Conservation (phyloP, 2,888 invertebrate species). For the Ryuthela nishihirai region DNA sequence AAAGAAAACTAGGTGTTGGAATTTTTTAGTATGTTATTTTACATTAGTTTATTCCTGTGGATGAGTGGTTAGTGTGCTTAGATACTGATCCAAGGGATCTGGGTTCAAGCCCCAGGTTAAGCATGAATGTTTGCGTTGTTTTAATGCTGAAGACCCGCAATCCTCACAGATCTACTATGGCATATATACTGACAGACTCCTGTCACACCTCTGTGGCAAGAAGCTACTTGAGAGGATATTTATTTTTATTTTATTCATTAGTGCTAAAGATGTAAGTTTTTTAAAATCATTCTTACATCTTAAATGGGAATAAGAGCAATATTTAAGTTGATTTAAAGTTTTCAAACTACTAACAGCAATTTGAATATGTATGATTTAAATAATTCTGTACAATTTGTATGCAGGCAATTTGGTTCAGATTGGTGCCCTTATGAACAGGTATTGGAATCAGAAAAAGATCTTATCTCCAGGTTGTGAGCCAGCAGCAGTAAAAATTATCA, state of each 20-base stretch:
- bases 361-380: not conserved
- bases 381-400: constrained; percentile 1
- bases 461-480: constrained; percentile 54
- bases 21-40: no score
- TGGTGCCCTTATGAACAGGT: constrained; percentile 48
- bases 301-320: no score
- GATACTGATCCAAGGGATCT: no score
- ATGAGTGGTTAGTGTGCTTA: no score
- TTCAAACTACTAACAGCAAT: not conserved
- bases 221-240: not conserved
- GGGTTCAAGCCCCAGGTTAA: no score
- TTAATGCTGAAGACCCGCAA: no score
- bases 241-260: not conserved
- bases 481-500: constrained; percentile 44
- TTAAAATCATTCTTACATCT: not conserved
- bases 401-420: constrained; percentile 49
- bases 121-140: no score
- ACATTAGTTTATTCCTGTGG: no score
- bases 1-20: no score
- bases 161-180: no score
- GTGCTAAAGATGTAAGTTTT: not conserved
- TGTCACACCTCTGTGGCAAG: no score
- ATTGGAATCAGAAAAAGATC: constrained; percentile 52
- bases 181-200: no score
- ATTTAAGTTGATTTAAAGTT: not conserved